Conservation (phyloP, 1,140 invertebrate genomes). For the Bombyx mori region ASM3026992v2 NC_085125.1:10633501-10634000, state of each 20-base stretch:
- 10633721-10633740: constrained; percentile 14
- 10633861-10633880: too few relatives aligned
- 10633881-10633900: too few relatives aligned
- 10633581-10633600: background rate
- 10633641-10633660: constrained; percentile 18
- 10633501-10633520: constrained; percentile 34
- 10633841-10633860: too few relatives aligned
- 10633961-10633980: too few relatives aligned
- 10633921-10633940: too few relatives aligned
- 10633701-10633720: constrained; percentile 22
- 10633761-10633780: constrained; percentile 34
- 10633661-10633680: constrained; percentile 35
- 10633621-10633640: constrained; percentile 29
- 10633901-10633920: too few relatives aligned
- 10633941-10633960: too few relatives aligned
- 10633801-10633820: constrained; percentile 37
- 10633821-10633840: too few relatives aligned
- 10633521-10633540: constrained; percentile 6
- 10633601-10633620: constrained; percentile 13
- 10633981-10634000: too few relatives aligned
- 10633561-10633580: background rate
- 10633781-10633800: constrained; percentile 31
- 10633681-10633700: constrained; percentile 25
- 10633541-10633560: constrained; percentile 5
- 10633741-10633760: constrained; percentile 6